These are phyloP conservation scores for Gallinago stenura DNA, from an alignment of 2,797 vertebrate species.

Conservation along the genomic window DNA sequence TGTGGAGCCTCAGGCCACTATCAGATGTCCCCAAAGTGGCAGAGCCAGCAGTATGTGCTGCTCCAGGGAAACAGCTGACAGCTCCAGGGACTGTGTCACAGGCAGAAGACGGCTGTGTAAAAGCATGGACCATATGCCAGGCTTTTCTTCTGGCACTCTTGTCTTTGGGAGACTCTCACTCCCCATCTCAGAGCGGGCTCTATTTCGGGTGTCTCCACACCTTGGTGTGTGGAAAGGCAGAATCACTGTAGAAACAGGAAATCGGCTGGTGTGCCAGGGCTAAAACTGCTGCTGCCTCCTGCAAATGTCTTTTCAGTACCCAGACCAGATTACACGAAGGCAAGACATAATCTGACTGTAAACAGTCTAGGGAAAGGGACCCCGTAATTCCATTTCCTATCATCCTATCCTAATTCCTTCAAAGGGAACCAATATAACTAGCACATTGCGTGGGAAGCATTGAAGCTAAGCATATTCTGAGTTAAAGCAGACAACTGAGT, in stretches of 20 bases:
- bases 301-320: background rate
- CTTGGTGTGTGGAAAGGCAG: background rate
- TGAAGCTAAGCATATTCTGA: background rate
- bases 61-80: background rate
- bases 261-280: background rate
- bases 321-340: background rate
- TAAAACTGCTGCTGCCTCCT: background rate
- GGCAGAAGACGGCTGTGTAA: slow-evolving; percentile 28
- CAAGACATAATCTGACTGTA: background rate
- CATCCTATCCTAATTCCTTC: background rate
- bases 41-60: background rate
- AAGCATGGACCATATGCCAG: background rate
- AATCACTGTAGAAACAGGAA: background rate
- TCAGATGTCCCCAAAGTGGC: background rate
- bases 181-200: background rate
- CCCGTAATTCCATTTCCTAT: background rate
- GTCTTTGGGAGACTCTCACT: background rate
- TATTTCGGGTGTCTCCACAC: background rate
- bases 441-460: background rate
- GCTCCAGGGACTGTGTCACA: background rate
- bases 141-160: background rate
- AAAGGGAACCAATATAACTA: background rate
- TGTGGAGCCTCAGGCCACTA: background rate
- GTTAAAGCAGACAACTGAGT: background rate
- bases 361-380: background rate